Percentiles rank a stretch among this genome's conserved stretches.
phyloP scores from a whole-genome alignment of 1,140 invertebrate genomes.

The Hormaphis cornu region DNA sequence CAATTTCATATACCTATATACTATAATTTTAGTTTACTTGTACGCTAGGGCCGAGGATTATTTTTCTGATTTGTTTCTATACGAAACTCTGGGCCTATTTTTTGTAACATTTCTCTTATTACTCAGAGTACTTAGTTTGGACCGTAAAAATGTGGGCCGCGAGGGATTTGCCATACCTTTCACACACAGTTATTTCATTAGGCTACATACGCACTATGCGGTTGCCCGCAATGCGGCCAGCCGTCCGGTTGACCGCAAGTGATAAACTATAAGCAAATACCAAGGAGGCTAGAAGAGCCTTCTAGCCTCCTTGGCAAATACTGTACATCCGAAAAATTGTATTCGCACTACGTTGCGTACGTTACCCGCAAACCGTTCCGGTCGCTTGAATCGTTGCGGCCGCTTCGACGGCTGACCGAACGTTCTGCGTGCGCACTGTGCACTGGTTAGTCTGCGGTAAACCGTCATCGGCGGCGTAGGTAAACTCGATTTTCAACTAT shows the following conservation, averaged over 20 bases:
- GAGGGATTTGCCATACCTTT: no score
- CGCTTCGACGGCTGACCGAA: background rate
- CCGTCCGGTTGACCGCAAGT: background rate
- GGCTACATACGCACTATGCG: background rate
- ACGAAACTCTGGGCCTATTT: no score
- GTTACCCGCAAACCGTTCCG: background rate
- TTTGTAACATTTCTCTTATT: no score
- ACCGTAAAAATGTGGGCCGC: no score
- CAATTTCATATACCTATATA: no score
- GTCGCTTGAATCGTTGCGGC: background rate
- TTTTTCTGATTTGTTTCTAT: no score
- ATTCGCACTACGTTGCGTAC: background rate
- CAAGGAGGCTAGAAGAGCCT: no score
- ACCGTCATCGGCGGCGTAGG: background rate
- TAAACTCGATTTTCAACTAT: background rate
- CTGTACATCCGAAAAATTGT: background rate
- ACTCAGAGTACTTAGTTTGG: no score
- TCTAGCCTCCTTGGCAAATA: no score
- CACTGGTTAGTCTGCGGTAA: background rate
- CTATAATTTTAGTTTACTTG: no score
- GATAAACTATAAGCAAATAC: background rate
- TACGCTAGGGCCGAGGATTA: no score
- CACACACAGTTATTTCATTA: no score
- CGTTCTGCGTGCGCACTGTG: background rate
- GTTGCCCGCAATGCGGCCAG: background rate